Evolutionary conservation across 2,888 invertebrate genomes (phyloP), one percentile per base, ranked within the genome.

Genomic region (Colostygia pectinataria): DNA sequence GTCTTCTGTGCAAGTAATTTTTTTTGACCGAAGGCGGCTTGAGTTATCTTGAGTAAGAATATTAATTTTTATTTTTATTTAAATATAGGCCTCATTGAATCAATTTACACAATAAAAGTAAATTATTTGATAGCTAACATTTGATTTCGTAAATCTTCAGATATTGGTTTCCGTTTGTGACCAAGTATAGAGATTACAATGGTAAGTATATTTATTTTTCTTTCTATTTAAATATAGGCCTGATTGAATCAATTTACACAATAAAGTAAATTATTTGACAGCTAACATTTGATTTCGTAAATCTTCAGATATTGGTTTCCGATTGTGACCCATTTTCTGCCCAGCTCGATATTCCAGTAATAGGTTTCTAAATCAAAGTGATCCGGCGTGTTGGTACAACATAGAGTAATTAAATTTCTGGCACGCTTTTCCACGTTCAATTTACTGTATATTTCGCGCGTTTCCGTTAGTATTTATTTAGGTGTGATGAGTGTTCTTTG

Each of bases 301-400:
- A 29, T 20, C 20, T 12, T 10, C 2, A 20, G 7, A 29, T 13
- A n/a, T n/a, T n/a, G n/a, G n/a, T 20, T 18, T 18, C n/a, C 12
- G 18, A 25, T 33, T 41, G 13, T 14, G 41, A 33, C 33, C 23
- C 9, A 9, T 41, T 41, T 41, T 10, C 31, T 3, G 4, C 6
- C 9, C 10, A 24, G 4, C 5, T 12, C 15, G 25, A 15, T 25
- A 18, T 33, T 41, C 33, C 8, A 18, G 40, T 45, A 47, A 47
- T 53, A 37, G 24, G 43, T 52, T 46, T 45, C 47, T 37, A 29
- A 56, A 53, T 56, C 53, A 53, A 56, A 56, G 50, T 50, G 46
- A 46, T 52, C 52, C 52, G 52, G 44, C 43, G 18, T 47, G 52
- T 53, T 53, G 49, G 45, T 52, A 34, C 24, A 50, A 33, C 10